These are phyloP conservation scores for Sitodiplosis mosellana DNA, from an alignment of 1,140 invertebrate species.

Conservation along the genomic window DNA sequence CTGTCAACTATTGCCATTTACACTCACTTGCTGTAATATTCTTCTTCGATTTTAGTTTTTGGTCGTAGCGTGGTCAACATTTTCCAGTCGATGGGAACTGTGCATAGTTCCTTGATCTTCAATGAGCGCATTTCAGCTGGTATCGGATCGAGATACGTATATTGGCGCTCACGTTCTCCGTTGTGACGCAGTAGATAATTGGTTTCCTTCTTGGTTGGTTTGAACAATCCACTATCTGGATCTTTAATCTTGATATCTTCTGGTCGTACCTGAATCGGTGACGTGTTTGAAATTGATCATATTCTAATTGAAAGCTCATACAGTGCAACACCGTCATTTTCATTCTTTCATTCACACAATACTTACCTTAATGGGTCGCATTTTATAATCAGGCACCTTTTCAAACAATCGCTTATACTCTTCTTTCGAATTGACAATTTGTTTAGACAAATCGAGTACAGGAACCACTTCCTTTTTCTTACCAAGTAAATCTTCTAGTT, in stretches of 20 bases:
- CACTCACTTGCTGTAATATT: slow-evolving; percentile 69
- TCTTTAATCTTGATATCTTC: slow-evolving; percentile 50
- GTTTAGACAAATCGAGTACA: slow-evolving; percentile 66
- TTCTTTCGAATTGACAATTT: slow-evolving; percentile 52
- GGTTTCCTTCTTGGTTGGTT: slow-evolving; percentile 42
- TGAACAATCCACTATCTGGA: slow-evolving; percentile 28
- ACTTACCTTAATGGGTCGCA: slow-evolving; percentile 59
- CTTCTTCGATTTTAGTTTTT: slow-evolving; percentile 63
- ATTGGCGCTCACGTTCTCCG: slow-evolving; percentile 17
- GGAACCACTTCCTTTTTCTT: slow-evolving; percentile 68
- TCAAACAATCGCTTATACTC: slow-evolving; percentile 66
- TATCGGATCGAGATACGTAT: slow-evolving; percentile 51
- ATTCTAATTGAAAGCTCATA: too few relatives aligned
- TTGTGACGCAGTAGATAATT: slow-evolving; percentile 15
- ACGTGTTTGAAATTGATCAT: too few relatives aligned
- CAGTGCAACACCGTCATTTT: too few relatives aligned
- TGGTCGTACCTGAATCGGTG: slow-evolving; percentile 27
- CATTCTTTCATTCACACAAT: too few relatives aligned
- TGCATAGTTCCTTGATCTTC: slow-evolving; percentile 52
- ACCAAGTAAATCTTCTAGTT: slow-evolving; percentile 63
- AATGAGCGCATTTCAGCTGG: slow-evolving; percentile 58
- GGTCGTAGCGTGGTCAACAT: slow-evolving; percentile 77
- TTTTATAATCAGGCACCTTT: slow-evolving; percentile 77
- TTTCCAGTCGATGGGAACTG: slow-evolving; percentile 79
- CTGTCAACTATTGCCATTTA: too few relatives aligned